Base-by-base conservation (phyloP, 1,140 invertebrate genomes). In the Bicyclus anynana region DNA sequence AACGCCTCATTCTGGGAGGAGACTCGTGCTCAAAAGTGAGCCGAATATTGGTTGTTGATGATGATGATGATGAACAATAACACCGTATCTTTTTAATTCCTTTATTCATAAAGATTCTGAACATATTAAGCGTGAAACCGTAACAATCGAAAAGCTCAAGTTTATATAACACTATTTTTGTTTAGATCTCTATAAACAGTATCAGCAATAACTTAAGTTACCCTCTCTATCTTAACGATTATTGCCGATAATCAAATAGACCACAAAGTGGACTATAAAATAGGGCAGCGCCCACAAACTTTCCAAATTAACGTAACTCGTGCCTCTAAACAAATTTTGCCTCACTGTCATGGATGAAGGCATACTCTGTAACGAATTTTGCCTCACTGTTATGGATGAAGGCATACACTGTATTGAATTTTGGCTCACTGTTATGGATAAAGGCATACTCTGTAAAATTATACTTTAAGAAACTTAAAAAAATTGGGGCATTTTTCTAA, bases 201-300 rank as follows among this genome's bases (percentile, higher is more conserved):
- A 27, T 27, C 26, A 27, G 26, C 2, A 38, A 14, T 14, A 38
- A 2, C 3, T 5, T 38, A 29, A 29, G 29, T 33, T 6, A 33
- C 29, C 29, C 29, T n/a, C 27, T 6, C 29, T 38, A 38, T 44
- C 40, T 44, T 44, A 44, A 44, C 40, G 40, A 44, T 44, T 44
- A 44, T 44, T 44, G 10, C 40, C 5, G 17, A 44, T 44, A 17
- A 7, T 17, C 14, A 12, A 5, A 18, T 44, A 44, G 5, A 44
- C 40, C 20, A 20, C 10, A 17, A 44, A 44, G 6, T 44, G 18
- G 6, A 20, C 40, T 20, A 20, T 44, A 44, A 20, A 44, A 44
- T 44, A 16, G 20, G 40, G 18, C 17, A 44, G 37, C n/a, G 9
- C 10, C 9, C 17, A 18, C 18, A 7, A 51, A 26, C 12, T 17